These are phyloP conservation scores for Sycobia sp. DNA, from an alignment of 1,140 invertebrate species.

Conservation along the genomic window DNA sequence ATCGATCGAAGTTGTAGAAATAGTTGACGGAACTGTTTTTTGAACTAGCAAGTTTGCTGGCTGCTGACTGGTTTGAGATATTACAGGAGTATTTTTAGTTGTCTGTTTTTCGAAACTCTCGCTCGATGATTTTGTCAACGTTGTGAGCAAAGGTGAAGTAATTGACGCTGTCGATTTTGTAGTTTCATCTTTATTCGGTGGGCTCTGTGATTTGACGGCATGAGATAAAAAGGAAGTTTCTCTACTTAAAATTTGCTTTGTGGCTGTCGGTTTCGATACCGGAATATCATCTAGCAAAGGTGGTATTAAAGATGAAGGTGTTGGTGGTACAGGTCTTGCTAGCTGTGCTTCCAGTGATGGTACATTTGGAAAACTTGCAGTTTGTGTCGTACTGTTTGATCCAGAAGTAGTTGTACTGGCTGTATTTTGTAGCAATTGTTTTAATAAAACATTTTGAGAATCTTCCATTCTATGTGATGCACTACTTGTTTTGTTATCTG, in stretches of 20 bases:
- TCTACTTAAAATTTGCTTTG: slow-evolving; percentile 58
- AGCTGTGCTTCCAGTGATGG: slow-evolving; percentile 76
- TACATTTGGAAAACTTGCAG: slow-evolving; percentile 70
- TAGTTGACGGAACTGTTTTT: neutral
- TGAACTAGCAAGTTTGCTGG: neutral
- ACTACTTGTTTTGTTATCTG: slow-evolving; percentile 42
- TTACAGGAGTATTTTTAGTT: neutral
- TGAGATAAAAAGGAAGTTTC: slow-evolving; percentile 66
- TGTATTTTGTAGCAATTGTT: slow-evolving; percentile 87
- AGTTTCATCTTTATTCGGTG: slow-evolving; percentile 61
- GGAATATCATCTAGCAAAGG: slow-evolving; percentile 53
- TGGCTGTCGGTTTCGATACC: slow-evolving; percentile 38
- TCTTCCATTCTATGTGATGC: slow-evolving; percentile 68
- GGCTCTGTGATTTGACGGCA: slow-evolving; percentile 50
- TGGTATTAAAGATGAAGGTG: slow-evolving; percentile 59
- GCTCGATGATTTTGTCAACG: slow-evolving; percentile 36
- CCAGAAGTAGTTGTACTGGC: slow-evolving; percentile 66
- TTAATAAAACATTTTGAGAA: slow-evolving; percentile 87
- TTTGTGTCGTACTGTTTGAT: slow-evolving; percentile 59
- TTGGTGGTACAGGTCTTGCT: slow-evolving; percentile 72
- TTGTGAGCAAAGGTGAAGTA: slow-evolving; percentile 37
- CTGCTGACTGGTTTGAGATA: slow-evolving; percentile 13
- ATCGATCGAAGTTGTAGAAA: neutral
- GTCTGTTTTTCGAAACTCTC: slow-evolving; percentile 11
- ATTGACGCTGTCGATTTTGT: slow-evolving; percentile 60